A percentile compares a stretch with the other conserved stretches of the same genome.
Evolutionary conservation across 2,113 vertebrate genomes (phyloP).

Genomic region (Cnemophilus loriae): DNA sequence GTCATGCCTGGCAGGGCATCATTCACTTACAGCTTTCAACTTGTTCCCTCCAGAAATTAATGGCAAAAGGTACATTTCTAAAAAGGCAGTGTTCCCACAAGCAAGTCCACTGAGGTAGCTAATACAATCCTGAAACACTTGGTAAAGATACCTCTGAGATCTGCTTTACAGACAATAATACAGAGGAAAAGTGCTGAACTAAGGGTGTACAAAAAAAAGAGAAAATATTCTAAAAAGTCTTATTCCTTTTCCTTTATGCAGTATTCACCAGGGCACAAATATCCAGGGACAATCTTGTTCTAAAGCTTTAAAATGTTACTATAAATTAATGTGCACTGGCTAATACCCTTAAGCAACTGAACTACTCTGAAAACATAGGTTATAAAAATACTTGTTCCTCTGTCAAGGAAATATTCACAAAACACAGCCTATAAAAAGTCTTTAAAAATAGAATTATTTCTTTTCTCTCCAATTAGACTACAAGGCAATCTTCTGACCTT

Average conservation of each 20-base stretch:
- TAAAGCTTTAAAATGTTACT: background rate
- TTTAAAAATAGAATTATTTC: background rate
- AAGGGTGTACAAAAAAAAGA: background rate
- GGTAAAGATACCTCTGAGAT: constrained; percentile 45
- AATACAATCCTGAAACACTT: constrained; percentile 50
- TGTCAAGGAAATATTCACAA: background rate
- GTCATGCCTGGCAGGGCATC: constrained; percentile 37
- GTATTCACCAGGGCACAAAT: background rate
- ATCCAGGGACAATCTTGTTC: background rate
- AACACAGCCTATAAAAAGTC: background rate
- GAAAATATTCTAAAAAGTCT: background rate
- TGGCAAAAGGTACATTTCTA: constrained; percentile 47
- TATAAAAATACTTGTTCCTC: background rate
- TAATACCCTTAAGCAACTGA: background rate
- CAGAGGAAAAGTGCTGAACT: background rate
- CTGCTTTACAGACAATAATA: background rate
- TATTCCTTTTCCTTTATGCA: background rate
- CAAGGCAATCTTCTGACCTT: background rate
- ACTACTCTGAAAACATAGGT: background rate
- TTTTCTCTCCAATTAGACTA: background rate
- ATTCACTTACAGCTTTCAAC: constrained; percentile 42
- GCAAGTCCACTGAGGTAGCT: constrained; percentile 39
- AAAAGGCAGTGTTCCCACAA: constrained; percentile 55
- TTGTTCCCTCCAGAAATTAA: constrained; percentile 22
- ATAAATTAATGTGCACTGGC: background rate